Conservation (phyloP, 2,888 invertebrate species). For the Andrena fulva region DNA sequence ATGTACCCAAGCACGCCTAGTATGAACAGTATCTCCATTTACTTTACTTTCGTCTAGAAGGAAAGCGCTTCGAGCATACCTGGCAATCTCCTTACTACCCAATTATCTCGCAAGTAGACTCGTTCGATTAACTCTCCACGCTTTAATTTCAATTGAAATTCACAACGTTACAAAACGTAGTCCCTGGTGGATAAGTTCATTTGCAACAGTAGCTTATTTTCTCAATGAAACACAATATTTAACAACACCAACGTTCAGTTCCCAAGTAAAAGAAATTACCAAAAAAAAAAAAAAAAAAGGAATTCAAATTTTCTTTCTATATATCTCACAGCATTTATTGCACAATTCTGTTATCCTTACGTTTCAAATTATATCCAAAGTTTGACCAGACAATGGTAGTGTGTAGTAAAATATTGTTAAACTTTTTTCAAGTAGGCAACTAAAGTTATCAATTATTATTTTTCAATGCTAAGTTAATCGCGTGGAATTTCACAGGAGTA, state of each 20-base stretch:
- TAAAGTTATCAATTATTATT: neutral
- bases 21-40: slow-evolving; percentile 40
- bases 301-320: neutral
- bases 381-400: neutral
- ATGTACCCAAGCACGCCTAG: slow-evolving; percentile 64
- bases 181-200: too few species aligned
- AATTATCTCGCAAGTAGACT: too few species aligned
- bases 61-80: slow-evolving; percentile 44
- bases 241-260: neutral
- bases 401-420: neutral
- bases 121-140: too few species aligned
- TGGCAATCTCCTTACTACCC: neutral
- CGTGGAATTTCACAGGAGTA: neutral
- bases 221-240: too few species aligned
- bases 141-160: too few species aligned
- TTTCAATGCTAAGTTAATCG: neutral
- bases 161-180: too few species aligned
- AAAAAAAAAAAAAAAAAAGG: neutral
- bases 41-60: slow-evolving; percentile 11
- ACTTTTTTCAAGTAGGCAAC: neutral
- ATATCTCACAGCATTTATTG: neutral
- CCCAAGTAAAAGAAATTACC: neutral
- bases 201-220: too few species aligned
- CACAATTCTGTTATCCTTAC: neutral
- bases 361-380: neutral